phyloP scores from a whole-genome alignment of 2,797 vertebrate genomes.

The Acanthis flammea region DNA sequence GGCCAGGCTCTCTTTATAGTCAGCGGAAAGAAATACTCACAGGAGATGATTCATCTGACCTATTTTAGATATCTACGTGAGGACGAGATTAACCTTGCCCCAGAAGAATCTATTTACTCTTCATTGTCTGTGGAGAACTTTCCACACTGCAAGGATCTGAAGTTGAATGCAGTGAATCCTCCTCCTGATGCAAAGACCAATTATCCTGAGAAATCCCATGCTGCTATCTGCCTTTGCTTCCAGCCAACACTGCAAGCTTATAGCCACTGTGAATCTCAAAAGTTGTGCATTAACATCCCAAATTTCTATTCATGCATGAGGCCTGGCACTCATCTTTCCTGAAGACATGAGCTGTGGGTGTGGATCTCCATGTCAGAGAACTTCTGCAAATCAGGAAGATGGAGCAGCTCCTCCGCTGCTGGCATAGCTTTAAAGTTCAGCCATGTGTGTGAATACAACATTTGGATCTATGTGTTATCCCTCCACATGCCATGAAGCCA shows the following conservation, averaged over 20 bases:
- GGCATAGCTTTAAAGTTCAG: not conserved
- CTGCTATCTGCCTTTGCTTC: not conserved
- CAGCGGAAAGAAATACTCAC: conserved; percentile 39
- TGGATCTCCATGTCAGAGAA: not conserved
- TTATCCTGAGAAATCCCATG: not conserved
- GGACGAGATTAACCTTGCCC: conserved; percentile 4
- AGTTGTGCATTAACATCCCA: not conserved
- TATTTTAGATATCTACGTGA: conserved; percentile 23
- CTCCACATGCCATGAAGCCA: not conserved
- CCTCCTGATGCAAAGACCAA: not conserved
- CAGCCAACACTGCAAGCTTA: not conserved
- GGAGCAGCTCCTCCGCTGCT: not conserved
- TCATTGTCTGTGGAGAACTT: not conserved
- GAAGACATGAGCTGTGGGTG: not conserved
- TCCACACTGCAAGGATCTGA: not conserved
- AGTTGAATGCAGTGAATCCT: not conserved
- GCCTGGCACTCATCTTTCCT: not conserved
- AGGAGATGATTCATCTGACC: conserved; percentile 50
- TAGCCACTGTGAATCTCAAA: not conserved
- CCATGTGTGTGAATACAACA: not conserved
- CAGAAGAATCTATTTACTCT: not conserved
- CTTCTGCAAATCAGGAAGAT: not conserved
- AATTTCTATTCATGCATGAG: not conserved
- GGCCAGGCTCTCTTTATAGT: not conserved
- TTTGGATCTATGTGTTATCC: not conserved